phyloP scores from a whole-genome alignment of 2,797 vertebrate species.

The Ceryle rudis region DNA sequence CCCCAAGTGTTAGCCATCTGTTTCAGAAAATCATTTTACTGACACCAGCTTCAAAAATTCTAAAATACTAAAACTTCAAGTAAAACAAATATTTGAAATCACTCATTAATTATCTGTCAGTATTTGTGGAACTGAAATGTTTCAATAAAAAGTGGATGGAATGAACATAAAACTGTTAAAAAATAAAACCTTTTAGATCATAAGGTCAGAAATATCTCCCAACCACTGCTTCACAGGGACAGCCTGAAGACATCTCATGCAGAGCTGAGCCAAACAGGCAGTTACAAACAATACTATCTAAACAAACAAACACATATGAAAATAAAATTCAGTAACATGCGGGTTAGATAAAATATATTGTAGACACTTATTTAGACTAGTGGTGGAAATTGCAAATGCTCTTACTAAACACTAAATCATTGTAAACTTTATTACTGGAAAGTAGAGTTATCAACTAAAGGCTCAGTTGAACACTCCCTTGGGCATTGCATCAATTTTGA shows the following conservation, averaged over 20 bases:
- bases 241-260: background rate
- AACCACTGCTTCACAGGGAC: background rate
- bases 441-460: background rate
- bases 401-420: background rate
- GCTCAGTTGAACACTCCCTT: background rate
- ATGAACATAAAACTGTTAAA: background rate
- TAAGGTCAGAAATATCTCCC: background rate
- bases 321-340: background rate
- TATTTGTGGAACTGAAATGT: background rate
- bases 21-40: conserved; percentile 15
- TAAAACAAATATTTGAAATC: background rate
- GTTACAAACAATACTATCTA: background rate
- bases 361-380: background rate
- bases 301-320: background rate
- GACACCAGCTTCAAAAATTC: background rate
- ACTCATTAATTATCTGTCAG: background rate
- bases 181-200: background rate
- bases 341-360: background rate
- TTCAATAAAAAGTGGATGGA: background rate
- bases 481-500: background rate
- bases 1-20: conserved; percentile 35
- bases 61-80: background rate
- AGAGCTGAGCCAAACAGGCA: background rate
- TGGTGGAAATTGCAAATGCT: background rate
- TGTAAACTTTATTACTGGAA: background rate